These are phyloP conservation scores for Drosophila burlai DNA, from an alignment of 1,140 invertebrate genomes.

Conservation along the genomic window DNA sequence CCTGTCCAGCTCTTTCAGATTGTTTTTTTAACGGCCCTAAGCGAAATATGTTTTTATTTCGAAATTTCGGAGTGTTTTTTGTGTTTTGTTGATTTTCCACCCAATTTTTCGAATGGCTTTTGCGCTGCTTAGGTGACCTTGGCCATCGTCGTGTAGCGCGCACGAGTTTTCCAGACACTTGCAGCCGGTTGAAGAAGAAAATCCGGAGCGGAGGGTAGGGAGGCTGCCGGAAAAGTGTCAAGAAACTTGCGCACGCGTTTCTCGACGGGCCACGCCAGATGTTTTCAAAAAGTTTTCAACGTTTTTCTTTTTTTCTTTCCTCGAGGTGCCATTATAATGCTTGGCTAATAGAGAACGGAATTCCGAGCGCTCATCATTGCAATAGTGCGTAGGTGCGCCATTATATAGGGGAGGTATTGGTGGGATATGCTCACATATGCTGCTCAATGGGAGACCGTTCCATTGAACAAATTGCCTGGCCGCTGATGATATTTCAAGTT, in stretches of 20 bases:
- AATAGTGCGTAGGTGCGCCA: conserved; percentile 58
- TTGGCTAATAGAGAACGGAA: conserved; percentile 47
- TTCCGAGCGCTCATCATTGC: conserved; percentile 46
- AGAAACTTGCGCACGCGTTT: conserved; percentile 59
- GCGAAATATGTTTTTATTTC: conserved; percentile 23
- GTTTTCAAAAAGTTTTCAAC: conserved; percentile 53
- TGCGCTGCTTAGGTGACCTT: conserved; percentile 51
- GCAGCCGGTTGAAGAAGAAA: not conserved
- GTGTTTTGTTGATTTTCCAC: conserved; percentile 8
- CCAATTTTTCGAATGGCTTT: conserved; percentile 38
- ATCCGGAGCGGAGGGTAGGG: not conserved
- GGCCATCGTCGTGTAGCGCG: conserved; percentile 52
- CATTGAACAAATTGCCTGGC: conserved; percentile 36
- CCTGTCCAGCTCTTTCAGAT: conserved; percentile 20
- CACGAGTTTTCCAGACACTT: conserved; percentile 64
- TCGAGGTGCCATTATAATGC: conserved; percentile 42
- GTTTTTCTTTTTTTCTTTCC: not conserved
- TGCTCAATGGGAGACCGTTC: conserved; percentile 12
- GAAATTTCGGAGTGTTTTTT: conserved; percentile 37
- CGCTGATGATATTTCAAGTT: conserved; percentile 77
- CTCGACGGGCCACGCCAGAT: conserved; percentile 50
- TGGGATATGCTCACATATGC: conserved; percentile 17
- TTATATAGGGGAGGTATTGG: conserved; percentile 4
- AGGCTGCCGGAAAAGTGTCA: conserved; percentile 56
- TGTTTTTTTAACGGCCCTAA: conserved; percentile 33